Conservation (phyloP, 2,113 vertebrate species). For the Aspidoscelis tigris region DNA sequence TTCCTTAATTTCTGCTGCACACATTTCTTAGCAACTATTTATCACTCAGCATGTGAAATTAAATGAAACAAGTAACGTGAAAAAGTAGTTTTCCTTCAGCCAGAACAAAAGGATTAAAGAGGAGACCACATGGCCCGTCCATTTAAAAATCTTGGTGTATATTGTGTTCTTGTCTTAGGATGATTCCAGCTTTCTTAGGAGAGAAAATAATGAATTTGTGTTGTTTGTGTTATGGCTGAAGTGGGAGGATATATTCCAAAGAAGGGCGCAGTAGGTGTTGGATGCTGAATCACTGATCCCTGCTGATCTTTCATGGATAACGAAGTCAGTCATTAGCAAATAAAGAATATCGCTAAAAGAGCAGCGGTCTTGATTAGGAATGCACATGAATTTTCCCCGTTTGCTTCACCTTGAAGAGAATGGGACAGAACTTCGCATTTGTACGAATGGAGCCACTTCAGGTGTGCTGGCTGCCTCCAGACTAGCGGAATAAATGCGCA, state of each 20-base stretch:
- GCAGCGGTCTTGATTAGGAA: no score
- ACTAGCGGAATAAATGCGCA: no score
- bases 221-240: slow-evolving; percentile 61
- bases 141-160: background rate
- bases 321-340: slow-evolving; percentile 59
- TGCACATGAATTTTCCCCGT: no score
- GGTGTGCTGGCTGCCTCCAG: no score
- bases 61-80: background rate
- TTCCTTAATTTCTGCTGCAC: background rate
- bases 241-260: slow-evolving; percentile 69
- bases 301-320: slow-evolving; percentile 65
- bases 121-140: slow-evolving; percentile 21
- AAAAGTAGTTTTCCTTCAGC: slow-evolving; percentile 32
- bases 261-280: slow-evolving; percentile 71
- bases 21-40: background rate
- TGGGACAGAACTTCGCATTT: no score
- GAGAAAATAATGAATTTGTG: slow-evolving; percentile 47
- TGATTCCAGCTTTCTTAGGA: background rate
- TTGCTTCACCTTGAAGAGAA: no score
- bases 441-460: no score
- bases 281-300: slow-evolving; percentile 64
- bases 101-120: slow-evolving; percentile 41
- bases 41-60: background rate
- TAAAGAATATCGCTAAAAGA: slow-evolving; percentile 5
- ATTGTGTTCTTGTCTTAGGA: background rate